Conservation (phyloP, 2,888 invertebrate genomes). For the Nephrocerus scutellatus region DNA sequence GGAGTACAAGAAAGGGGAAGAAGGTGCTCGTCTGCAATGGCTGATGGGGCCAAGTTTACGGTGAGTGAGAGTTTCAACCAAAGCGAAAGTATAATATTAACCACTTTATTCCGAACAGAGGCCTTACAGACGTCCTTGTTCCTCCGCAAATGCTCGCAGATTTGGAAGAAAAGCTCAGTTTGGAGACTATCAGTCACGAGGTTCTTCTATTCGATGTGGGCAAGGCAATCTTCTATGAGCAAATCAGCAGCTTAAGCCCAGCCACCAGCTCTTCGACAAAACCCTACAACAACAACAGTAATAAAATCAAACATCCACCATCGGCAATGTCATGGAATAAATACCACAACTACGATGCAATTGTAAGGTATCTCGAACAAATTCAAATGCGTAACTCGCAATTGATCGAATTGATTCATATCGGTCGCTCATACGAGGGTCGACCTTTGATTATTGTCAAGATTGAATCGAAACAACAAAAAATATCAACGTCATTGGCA, state of each 20-base stretch:
- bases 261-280: conserved; percentile 26
- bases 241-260: conserved; percentile 52
- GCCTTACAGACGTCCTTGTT: conserved; percentile 64
- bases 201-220: conserved; percentile 67
- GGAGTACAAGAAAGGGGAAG: conserved; percentile 46
- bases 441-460: conserved; percentile 64
- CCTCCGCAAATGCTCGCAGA: conserved; percentile 55
- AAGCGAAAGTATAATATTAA: background rate
- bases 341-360: conserved; percentile 65
- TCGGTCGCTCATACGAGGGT: conserved; percentile 68
- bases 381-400: conserved; percentile 59
- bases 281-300: conserved; percentile 2
- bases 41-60: conserved; percentile 53
- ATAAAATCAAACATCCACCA: conserved; percentile 13
- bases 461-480: conserved; percentile 50
- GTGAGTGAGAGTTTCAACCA: conserved; percentile 23
- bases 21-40: conserved; percentile 54
- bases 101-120: conserved; percentile 25
- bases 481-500: conserved; percentile 28
- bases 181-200: conserved; percentile 57
- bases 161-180: conserved; percentile 51
- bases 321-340: conserved; percentile 57
- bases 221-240: conserved; percentile 64
- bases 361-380: conserved; percentile 61
- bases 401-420: conserved; percentile 59